These are phyloP conservation scores for Mormyrops attenuatus DNA, from an alignment of 2,797 vertebrate genomes.

Conservation along the genomic window DNA sequence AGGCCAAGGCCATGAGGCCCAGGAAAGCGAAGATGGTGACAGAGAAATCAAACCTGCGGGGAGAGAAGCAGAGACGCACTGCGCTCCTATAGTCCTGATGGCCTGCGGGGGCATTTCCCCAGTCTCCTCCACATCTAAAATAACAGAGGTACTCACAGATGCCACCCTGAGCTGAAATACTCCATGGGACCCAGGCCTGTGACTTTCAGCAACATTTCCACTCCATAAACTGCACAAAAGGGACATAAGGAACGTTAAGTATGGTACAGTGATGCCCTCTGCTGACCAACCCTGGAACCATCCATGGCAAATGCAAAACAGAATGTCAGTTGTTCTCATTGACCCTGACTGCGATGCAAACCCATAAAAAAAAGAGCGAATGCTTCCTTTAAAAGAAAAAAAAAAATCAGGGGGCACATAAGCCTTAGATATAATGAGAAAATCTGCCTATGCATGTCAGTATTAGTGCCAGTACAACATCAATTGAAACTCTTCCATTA, in stretches of 20 bases:
- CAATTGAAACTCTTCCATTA: neutral
- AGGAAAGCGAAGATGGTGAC: conserved; percentile 88
- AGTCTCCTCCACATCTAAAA: neutral
- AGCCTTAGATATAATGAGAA: neutral
- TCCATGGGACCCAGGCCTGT: conserved; percentile 83
- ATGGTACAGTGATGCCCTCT: neutral
- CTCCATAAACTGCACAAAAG: conserved; percentile 76
- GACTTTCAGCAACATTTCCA: conserved; percentile 88
- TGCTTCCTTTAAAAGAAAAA: neutral
- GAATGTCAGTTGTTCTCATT: neutral
- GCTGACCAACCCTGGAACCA: neutral
- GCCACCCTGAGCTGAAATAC: conserved; percentile 95
- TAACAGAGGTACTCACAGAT: conserved; percentile 76
- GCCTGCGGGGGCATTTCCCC: neutral
- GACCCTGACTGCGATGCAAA: neutral
- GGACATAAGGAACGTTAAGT: neutral
- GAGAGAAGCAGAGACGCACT: neutral
- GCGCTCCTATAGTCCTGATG: neutral
- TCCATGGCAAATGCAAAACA: neutral
- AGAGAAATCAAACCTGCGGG: conserved; percentile 85
- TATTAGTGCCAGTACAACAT: neutral
- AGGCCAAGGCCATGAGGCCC: conserved; percentile 83
- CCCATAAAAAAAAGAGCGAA: neutral
- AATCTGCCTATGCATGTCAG: neutral
- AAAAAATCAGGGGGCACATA: neutral